phyloP scores from a whole-genome alignment of 2,888 invertebrate genomes.

The Lingula anatina region DNA sequence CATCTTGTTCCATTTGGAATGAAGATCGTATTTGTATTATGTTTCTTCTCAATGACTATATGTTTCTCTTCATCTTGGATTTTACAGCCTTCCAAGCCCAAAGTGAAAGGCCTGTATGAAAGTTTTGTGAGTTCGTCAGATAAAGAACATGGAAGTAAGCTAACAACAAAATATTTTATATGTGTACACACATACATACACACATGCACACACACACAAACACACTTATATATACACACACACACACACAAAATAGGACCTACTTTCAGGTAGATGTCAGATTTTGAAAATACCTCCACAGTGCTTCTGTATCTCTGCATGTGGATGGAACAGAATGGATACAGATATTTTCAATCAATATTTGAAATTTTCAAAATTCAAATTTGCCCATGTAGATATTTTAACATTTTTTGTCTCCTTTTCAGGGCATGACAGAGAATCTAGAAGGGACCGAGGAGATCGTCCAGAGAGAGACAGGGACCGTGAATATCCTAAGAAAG shows the following conservation, averaged over 20 bases:
- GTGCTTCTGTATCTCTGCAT: neutral
- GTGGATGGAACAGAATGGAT: neutral
- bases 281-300: too few relatives aligned
- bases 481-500: constrained; percentile 63
- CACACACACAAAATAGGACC: too few relatives aligned
- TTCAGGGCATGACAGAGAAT: constrained; percentile 51
- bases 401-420: too few relatives aligned
- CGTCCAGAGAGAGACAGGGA: constrained; percentile 20
- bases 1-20: neutral
- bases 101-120: constrained; percentile 61
- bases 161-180: too few relatives aligned
- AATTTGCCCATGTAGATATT: too few relatives aligned
- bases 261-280: too few relatives aligned
- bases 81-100: constrained; percentile 16
- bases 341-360: too few relatives aligned
- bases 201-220: too few relatives aligned
- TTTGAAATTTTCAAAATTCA: too few relatives aligned
- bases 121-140: constrained; percentile 62
- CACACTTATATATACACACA: too few relatives aligned
- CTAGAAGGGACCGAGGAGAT: constrained; percentile 57
- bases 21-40: neutral
- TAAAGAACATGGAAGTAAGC: too few relatives aligned
- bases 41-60: neutral
- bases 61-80: neutral
- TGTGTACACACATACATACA: too few relatives aligned